Conservation (phyloP, 2,888 invertebrate species). For the Brassicogethes aeneus region DNA sequence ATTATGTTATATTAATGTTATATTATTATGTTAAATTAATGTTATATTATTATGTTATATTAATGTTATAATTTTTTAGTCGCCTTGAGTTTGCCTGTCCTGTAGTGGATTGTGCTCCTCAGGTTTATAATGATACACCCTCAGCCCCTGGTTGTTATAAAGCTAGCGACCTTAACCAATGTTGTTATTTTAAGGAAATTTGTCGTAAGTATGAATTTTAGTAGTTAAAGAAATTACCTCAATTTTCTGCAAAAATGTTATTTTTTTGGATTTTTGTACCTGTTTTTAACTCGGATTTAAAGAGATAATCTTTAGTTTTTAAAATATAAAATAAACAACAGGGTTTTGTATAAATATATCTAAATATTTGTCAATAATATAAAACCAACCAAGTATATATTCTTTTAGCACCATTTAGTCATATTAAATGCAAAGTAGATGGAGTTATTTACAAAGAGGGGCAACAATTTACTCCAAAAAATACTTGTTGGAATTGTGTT, state of each 20-base stretch:
- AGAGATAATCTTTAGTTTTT: no score
- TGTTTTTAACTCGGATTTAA: no score
- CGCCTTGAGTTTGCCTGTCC: not conserved
- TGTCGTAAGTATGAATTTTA: constrained; percentile 1
- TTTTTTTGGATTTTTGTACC: no score
- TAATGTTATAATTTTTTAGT: no score
- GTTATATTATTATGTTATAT: no score
- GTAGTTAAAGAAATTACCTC: no score
- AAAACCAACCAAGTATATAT: not conserved
- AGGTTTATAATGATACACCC: not conserved
- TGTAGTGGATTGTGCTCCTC: not conserved
- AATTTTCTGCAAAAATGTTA: no score
- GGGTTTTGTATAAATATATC: no score
- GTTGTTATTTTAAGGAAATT: not conserved
- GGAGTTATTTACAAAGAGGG: constrained; percentile 12
- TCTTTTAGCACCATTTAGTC: not conserved
- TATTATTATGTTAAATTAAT: no score
- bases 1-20: no score
- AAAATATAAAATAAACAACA: no score
- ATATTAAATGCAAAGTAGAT: constrained; percentile 7
- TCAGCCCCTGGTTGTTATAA: not conserved
- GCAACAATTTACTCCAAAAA: constrained; percentile 11
- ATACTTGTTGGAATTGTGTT: constrained; percentile 15
- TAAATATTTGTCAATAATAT: not conserved
- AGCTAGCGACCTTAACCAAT: not conserved